Base-by-base conservation (phyloP, 1,140 invertebrate genomes). In the Teleopsis dalmanni region DNA sequence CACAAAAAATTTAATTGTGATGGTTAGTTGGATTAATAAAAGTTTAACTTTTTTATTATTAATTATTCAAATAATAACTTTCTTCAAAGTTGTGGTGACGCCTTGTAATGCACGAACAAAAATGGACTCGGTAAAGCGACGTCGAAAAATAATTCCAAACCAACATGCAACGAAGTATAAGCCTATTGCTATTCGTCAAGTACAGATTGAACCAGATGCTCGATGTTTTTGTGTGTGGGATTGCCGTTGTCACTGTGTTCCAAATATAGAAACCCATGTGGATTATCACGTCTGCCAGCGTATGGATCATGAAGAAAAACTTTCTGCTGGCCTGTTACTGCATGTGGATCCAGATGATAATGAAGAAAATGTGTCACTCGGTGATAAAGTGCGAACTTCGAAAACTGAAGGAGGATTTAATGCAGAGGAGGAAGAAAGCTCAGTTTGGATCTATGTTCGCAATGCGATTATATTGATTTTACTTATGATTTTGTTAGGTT, bases 151-250 rank as follows among this genome's bases (percentile, higher is more conserved):
- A 11, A 3, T 14, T 14, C 18, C n/a, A n/a, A n/a, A n/a, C n/a
- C n/a, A n/a, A 25, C 21, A 23, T 25, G n/a, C 37, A 25, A 7
- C 23, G n/a, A 33, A 48, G 23, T 6, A 29, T n/a, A n/a, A 38
- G 16, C 13, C 26, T 13, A 25, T 31, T 13, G 16, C 19, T 19
- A 46, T 37, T 19, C 50, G 26, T 14, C 26, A 21, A 11, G 52
- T 60, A 37, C 43, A 53, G 2, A 44, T 65, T 25, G 49, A 54
- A 51, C 38, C 43, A 34, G 38, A 58, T 37, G 51, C 54, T 3
- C 56, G 62, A 44, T 65, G 62, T 33, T 59, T 65, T 36, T 65
- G 62, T 41, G 19, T 65, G 10, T 62, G 54, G 56, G 48, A 58
- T 22, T 65, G 62, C 36, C 48, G 40, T 10, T 65, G 62, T 7